These are phyloP conservation scores for Epistrophe eligans DNA, from an alignment of 2,888 invertebrate genomes.

Conservation along the genomic window DNA sequence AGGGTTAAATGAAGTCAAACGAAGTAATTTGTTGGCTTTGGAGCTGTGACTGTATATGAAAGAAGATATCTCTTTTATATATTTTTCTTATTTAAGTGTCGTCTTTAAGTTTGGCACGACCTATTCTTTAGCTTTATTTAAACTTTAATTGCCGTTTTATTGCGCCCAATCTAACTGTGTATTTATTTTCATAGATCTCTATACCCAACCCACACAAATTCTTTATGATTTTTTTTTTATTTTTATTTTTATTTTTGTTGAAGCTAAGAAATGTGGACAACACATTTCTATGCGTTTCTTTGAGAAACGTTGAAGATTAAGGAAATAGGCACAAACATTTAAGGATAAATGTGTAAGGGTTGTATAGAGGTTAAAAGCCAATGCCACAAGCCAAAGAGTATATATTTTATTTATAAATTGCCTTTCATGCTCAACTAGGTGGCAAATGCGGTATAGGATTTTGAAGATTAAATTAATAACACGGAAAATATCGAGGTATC, in stretches of 20 bases:
- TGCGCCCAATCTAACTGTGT: constrained; percentile 64
- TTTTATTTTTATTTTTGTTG: not conserved
- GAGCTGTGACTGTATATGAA: constrained; percentile 11
- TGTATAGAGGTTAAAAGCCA: not conserved
- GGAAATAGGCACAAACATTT: constrained; percentile 7
- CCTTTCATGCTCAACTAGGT: constrained; percentile 73
- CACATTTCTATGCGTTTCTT: constrained; percentile 51
- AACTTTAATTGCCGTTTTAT: constrained; percentile 74
- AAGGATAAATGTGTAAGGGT: constrained; percentile 13
- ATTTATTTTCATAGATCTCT: constrained; percentile 27
- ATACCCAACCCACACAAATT: not conserved
- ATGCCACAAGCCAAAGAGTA: not conserved
- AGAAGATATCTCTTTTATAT: constrained; percentile 29
- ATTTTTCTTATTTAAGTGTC: constrained; percentile 34
- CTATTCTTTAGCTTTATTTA: constrained; percentile 65
- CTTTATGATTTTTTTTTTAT: too few species aligned
- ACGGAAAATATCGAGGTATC: constrained; percentile 55
- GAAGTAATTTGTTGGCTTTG: constrained; percentile 78
- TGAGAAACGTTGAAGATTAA: not conserved
- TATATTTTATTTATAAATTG: constrained; percentile 18
- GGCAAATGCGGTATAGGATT: constrained; percentile 66
- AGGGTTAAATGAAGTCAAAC: constrained; percentile 83
- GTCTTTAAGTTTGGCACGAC: constrained; percentile 44
- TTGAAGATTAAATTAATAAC: constrained; percentile 65
- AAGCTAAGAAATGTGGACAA: constrained; percentile 19